phyloP scores from a whole-genome alignment of 2,113 vertebrate genomes.

The Rallus limicola region DNA sequence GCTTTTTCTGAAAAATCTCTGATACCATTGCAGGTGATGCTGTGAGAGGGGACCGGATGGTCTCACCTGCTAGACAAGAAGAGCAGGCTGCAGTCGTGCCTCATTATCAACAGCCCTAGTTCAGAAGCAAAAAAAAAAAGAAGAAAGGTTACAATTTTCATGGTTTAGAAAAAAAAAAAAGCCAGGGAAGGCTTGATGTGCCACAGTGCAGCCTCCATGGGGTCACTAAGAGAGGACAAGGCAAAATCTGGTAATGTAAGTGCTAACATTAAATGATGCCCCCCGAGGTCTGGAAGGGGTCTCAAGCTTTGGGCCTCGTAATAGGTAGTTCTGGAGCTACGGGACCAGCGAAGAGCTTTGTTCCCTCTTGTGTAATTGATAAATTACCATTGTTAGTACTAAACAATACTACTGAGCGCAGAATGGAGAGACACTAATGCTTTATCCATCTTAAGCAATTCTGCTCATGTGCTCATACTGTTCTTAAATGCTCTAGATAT shows the following conservation, averaged over 20 bases:
- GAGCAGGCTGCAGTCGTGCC: background rate
- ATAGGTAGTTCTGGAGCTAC: background rate
- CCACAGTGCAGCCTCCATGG: background rate
- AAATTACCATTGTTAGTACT: constrained; percentile 54
- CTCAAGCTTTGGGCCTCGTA: background rate
- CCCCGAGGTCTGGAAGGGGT: background rate
- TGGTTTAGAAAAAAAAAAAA: background rate
- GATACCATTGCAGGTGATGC: background rate
- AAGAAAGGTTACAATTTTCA: background rate
- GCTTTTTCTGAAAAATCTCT: background rate
- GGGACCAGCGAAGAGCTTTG: background rate
- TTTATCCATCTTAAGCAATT: constrained; percentile 63
- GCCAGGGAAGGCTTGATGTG: background rate
- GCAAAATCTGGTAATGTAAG: background rate
- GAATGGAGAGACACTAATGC: constrained; percentile 64
- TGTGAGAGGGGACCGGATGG: fast-evolving
- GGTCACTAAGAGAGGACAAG: background rate
- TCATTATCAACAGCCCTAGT: background rate
- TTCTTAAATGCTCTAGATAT: constrained; percentile 72
- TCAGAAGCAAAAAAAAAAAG: background rate
- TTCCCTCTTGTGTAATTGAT: constrained; percentile 34
- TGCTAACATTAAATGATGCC: background rate
- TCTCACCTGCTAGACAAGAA: background rate
- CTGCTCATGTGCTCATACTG: constrained; percentile 53
- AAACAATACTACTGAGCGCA: constrained; percentile 40